phyloP scores from a whole-genome alignment of 2,797 vertebrate genomes.

The Halcyon leucocephala region DNA sequence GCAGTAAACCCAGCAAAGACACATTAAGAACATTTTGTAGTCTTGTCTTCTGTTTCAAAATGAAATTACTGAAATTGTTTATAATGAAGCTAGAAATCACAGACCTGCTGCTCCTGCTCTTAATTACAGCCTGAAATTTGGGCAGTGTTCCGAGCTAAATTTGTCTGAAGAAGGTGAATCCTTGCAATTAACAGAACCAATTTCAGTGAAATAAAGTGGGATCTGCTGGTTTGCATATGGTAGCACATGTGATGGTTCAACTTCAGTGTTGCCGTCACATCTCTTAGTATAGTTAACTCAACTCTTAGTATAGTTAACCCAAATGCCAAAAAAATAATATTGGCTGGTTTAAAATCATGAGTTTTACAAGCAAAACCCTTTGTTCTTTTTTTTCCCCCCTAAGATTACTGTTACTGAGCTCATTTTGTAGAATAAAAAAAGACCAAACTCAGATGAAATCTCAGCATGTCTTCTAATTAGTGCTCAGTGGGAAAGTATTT shows the following conservation, averaged over 20 bases:
- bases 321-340: background rate
- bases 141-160: background rate
- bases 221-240: background rate
- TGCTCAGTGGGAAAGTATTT: background rate
- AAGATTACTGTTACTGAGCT: background rate
- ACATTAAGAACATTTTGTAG: background rate
- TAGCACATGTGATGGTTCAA: background rate
- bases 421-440: background rate
- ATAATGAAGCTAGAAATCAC: background rate
- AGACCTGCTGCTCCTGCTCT: background rate
- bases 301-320: background rate
- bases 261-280: background rate
- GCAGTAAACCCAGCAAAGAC: background rate
- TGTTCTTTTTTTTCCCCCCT: rapidly evolving
- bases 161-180: conserved; percentile 14
- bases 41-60: background rate
- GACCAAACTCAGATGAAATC: background rate
- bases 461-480: background rate
- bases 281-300: background rate
- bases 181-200: background rate
- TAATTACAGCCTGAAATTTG: conserved; percentile 4
- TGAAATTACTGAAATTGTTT: background rate
- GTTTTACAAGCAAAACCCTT: background rate
- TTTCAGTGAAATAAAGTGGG: background rate
- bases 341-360: background rate